phyloP scores from a whole-genome alignment of 2,797 vertebrate species.

The Pempheris klunzingeri region DNA sequence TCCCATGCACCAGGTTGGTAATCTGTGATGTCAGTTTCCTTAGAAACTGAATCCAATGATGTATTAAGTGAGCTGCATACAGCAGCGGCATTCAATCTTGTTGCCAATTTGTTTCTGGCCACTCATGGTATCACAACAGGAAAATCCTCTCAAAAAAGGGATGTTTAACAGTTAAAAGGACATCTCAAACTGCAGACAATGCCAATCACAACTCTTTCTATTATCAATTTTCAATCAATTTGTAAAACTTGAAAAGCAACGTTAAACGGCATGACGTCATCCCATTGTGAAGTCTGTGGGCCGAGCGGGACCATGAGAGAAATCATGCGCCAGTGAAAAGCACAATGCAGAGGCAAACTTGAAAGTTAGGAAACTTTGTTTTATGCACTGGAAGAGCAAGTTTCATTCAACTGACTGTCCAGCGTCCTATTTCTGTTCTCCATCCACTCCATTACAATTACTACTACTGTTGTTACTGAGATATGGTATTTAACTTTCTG shows the following conservation, averaged over 20 bases:
- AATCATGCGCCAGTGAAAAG: too few species aligned
- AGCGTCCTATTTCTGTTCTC: too few species aligned
- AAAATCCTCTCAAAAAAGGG: not conserved
- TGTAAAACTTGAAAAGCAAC: not conserved
- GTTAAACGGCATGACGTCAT: not conserved
- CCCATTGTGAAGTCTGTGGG: not conserved
- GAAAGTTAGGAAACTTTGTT: not conserved
- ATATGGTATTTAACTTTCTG: too few species aligned
- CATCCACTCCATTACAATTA: too few species aligned
- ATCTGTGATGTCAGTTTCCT: not conserved
- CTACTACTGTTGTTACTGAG: too few species aligned
- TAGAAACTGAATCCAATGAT: not conserved
- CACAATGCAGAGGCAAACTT: not conserved
- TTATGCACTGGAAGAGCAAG: not conserved
- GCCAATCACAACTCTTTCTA: not conserved
- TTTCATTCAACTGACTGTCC: not conserved
- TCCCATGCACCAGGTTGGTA: slow-evolving; percentile 95
- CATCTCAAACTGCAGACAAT: not conserved
- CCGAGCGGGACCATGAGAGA: not conserved
- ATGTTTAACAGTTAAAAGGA: too few species aligned
- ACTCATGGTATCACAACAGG: accelerated
- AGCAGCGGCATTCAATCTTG: not conserved
- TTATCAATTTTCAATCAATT: not conserved
- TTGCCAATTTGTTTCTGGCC: not conserved
- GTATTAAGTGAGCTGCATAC: not conserved